phyloP scores from a whole-genome alignment of 2,113 vertebrate genomes.

The Chaetodon trifascialis region DNA sequence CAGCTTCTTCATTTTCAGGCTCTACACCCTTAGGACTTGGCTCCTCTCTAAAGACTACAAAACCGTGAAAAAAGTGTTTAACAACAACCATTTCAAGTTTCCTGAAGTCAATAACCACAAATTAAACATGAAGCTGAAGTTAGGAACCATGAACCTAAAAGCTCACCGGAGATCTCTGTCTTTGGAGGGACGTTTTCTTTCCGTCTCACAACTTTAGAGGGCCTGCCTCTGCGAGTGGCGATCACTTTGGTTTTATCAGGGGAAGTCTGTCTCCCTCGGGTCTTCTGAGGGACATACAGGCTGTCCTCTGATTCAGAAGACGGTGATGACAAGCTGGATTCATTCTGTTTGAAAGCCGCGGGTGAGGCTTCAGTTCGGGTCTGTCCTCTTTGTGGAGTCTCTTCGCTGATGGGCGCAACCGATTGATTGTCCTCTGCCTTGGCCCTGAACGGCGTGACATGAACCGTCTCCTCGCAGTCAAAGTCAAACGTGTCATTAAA shows the following conservation, averaged over 20 bases:
- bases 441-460: constrained; percentile 72
- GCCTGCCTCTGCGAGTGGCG: constrained; percentile 62
- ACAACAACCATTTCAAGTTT: background rate
- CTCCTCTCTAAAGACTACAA: constrained; percentile 62
- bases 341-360: background rate
- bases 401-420: constrained; percentile 9
- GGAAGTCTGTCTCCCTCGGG: constrained; percentile 18
- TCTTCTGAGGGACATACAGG: constrained; percentile 74
- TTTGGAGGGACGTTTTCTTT: constrained; percentile 35
- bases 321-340: constrained; percentile 31
- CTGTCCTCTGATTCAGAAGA: constrained; percentile 76
- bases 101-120: background rate
- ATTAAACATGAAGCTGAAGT: background rate
- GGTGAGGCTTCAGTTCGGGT: background rate
- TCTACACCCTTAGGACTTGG: constrained; percentile 11
- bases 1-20: constrained; percentile 14
- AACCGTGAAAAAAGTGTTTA: background rate
- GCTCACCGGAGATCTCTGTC: constrained; percentile 52
- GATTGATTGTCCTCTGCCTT: constrained; percentile 60
- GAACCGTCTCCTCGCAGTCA: constrained; percentile 73
- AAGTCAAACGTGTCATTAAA: constrained; percentile 81
- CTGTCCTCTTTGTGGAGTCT: background rate
- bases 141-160: background rate
- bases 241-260: constrained; percentile 30
- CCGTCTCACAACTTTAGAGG: background rate